These are phyloP conservation scores for Porites divaricata DNA, from an alignment of 92 coral and sea anemone genomes.

Conservation along the genomic window DNA sequence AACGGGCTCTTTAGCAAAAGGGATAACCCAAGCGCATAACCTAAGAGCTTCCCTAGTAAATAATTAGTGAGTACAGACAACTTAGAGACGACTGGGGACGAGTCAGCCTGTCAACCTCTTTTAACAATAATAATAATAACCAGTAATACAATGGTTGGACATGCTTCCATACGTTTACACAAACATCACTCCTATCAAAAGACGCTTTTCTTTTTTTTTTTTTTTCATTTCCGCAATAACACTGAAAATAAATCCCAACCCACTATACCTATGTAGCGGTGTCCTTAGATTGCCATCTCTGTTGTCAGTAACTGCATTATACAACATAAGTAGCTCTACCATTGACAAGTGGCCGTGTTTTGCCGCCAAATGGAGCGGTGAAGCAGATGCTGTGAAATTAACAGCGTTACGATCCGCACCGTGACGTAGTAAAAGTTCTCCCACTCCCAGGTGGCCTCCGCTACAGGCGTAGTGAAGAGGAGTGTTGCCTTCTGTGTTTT, in stretches of 20 bases:
- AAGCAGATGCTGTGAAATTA: slow-evolving; percentile 14
- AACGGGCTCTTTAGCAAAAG: no score
- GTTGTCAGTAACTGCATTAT: slow-evolving; percentile 69
- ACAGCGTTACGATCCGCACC: slow-evolving; percentile 65
- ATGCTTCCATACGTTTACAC: no score
- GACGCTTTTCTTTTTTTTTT: no score
- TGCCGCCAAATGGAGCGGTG: slow-evolving; percentile 88
- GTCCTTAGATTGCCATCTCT: slow-evolving; percentile 70
- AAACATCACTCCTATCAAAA: no score
- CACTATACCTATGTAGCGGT: slow-evolving; percentile 75
- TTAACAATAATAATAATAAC: no score
- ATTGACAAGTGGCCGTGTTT: slow-evolving; percentile 54
- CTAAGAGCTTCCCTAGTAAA: no score
- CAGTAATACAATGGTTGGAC: no score
- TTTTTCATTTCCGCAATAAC: no score
- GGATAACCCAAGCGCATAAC: no score
- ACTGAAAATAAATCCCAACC: neutral
- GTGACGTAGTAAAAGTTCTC: slow-evolving; percentile 56
- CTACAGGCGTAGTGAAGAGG: slow-evolving; percentile 58
- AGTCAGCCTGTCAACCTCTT: no score
- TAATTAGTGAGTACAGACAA: no score
- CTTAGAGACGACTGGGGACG: no score
- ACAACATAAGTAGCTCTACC: slow-evolving; percentile 63
- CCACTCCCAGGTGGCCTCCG: slow-evolving; percentile 54
- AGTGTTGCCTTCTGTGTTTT: slow-evolving; percentile 55